Conservation (phyloP, 2,888 invertebrate species). For the Carabus problematicus region DNA sequence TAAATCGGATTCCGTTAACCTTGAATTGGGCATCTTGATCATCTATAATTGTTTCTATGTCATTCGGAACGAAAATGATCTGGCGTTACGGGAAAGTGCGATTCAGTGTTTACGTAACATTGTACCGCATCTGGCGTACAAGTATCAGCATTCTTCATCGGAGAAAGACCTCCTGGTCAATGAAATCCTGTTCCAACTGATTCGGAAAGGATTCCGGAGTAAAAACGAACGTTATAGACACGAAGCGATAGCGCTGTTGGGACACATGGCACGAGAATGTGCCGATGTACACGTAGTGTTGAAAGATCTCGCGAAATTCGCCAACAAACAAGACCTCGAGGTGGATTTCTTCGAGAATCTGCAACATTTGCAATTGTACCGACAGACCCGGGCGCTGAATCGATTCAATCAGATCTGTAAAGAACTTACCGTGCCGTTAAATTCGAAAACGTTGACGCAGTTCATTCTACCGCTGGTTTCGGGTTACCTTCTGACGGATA, state of each 20-base stretch:
- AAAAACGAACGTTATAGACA: constrained; percentile 76
- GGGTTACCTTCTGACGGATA: constrained; percentile 79
- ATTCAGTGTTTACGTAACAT: constrained; percentile 76
- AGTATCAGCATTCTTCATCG: constrained; percentile 61
- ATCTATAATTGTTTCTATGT: constrained; percentile 85
- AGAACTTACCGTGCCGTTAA: constrained; percentile 67
- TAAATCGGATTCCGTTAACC: constrained; percentile 62
- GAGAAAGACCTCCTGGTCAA: constrained; percentile 75
- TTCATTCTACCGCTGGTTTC: constrained; percentile 86
- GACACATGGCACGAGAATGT: constrained; percentile 77
- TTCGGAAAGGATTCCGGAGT: constrained; percentile 75
- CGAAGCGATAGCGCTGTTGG: constrained; percentile 81
- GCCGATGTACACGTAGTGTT: constrained; percentile 74
- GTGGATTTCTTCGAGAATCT: constrained; percentile 96
- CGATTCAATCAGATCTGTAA: constrained; percentile 75
- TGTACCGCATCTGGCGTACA: constrained; percentile 68
- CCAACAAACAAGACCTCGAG: constrained; percentile 77
- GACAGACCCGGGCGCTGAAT: constrained; percentile 82
- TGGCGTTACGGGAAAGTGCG: constrained; percentile 82
- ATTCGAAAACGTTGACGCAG: constrained; percentile 77
- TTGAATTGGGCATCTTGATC: constrained; percentile 74
- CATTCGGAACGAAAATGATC: constrained; percentile 79
- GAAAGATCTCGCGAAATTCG: constrained; percentile 71
- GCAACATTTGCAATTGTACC: constrained; percentile 84
- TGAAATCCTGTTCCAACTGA: constrained; percentile 74